Evolutionary conservation across 64 coral and sea anemone species (phyloP).

Genomic region (Montipora capricornis): DNA sequence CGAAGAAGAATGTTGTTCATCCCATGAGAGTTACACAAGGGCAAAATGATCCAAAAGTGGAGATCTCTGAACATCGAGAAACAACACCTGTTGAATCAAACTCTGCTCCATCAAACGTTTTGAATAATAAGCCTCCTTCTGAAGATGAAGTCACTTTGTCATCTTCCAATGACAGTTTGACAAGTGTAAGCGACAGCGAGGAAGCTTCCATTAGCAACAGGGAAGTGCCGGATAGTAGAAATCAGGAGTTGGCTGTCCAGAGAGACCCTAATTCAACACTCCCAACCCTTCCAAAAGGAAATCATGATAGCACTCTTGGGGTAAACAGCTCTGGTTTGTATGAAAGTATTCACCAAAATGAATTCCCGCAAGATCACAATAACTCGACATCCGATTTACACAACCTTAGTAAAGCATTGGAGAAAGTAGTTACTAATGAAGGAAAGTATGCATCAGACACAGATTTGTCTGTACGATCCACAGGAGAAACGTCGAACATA

Average conservation of each 20-base stretch:
- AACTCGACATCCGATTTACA: conserved; percentile 71
- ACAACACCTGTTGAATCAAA: neutral
- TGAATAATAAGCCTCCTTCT: conserved; percentile 9
- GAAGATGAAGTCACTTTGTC: neutral
- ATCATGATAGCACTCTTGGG: conserved; percentile 30
- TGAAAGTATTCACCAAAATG: conserved; percentile 36
- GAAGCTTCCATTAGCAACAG: conserved; percentile 47
- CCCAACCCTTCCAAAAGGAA: conserved; percentile 60
- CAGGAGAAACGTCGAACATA: conserved; percentile 40
- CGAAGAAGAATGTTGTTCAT: conserved; percentile 53
- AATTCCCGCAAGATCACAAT: conserved; percentile 2
- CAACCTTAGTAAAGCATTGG: conserved; percentile 42
- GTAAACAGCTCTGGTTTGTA: conserved; percentile 47
- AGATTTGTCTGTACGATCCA: conserved; percentile 49
- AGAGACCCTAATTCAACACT: conserved; percentile 79
- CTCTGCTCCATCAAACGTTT: neutral
- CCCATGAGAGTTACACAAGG: conserved; percentile 45
- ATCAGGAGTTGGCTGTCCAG: conserved; percentile 2
- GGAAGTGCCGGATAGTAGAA: conserved; percentile 35
- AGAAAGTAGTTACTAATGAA: neutral
- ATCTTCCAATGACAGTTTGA: conserved; percentile 81
- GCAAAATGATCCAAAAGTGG: neutral
- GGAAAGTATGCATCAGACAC: conserved; percentile 78
- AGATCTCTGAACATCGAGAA: neutral
- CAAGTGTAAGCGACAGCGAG: conserved; percentile 74